Evolutionary conservation across 2,113 vertebrate genomes (phyloP).

Genomic region (Gorsachius goisagi): DNA sequence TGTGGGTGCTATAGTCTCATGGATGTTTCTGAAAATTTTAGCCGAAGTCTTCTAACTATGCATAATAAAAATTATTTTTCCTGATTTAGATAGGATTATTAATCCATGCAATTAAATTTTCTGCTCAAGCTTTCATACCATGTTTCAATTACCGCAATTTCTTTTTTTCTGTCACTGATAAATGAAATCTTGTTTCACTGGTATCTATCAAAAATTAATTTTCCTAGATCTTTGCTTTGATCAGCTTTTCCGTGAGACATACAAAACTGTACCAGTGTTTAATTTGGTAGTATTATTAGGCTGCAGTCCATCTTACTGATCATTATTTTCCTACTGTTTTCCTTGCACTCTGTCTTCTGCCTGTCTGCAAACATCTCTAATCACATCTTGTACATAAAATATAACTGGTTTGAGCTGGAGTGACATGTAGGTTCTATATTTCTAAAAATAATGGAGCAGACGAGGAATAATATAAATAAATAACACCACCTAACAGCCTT

Average conservation of each 20-base stretch:
- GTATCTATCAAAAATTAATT: slow-evolving; percentile 45
- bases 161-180: not conserved
- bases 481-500: not conserved
- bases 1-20: not conserved
- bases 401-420: not conserved
- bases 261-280: not conserved
- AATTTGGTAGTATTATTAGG: not conserved
- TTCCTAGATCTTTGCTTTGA: slow-evolving; percentile 29
- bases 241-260: not conserved
- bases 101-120: not conserved
- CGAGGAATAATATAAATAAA: not conserved
- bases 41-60: not conserved
- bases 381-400: not conserved
- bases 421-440: not conserved
- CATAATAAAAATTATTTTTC: not conserved
- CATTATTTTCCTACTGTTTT: not conserved
- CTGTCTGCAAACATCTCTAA: not conserved
- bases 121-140: not conserved
- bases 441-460: not conserved
- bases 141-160: slow-evolving; percentile 12
- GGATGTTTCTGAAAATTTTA: not conserved
- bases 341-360: not conserved
- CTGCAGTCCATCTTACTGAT: not conserved
- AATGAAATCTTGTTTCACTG: slow-evolving; percentile 12
- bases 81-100: not conserved